A percentile compares a stretch with the other conserved stretches of the same genome.
Evolutionary conservation across 2,113 vertebrate species (phyloP).

Genomic region (Laticauda colubrina): DNA sequence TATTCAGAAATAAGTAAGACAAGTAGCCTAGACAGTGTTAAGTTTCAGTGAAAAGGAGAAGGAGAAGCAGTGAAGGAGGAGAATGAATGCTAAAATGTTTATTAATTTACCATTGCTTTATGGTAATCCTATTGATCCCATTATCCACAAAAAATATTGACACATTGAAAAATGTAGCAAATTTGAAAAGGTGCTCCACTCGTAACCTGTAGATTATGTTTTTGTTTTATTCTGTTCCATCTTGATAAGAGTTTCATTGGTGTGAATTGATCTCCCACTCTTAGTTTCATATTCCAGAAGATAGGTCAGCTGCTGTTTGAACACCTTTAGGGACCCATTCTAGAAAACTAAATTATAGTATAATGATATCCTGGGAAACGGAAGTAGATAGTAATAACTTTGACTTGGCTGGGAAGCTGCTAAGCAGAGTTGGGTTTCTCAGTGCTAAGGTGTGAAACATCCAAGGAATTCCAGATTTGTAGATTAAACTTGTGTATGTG

Average conservation of each 20-base stretch:
- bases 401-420: background rate
- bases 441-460: background rate
- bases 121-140: slow-evolving; percentile 48
- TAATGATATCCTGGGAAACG: background rate
- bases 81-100: slow-evolving; percentile 38
- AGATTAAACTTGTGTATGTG: background rate
- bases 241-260: background rate
- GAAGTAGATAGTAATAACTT: background rate
- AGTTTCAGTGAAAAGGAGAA: slow-evolving; percentile 34
- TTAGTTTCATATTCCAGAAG: background rate
- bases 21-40: slow-evolving; percentile 48
- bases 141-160: slow-evolving; percentile 52
- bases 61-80: background rate
- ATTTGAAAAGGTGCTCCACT: slow-evolving; percentile 46
- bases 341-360: background rate
- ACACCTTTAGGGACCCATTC: background rate
- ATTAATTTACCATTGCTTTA: slow-evolving; percentile 58
- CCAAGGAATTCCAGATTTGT: background rate
- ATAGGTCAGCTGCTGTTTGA: background rate
- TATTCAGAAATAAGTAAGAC: slow-evolving; percentile 48
- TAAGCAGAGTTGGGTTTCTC: background rate
- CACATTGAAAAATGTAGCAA: slow-evolving; percentile 54
- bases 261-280: background rate
- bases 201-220: slow-evolving; percentile 29
- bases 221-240: background rate